Percentiles rank a stretch among this genome's conserved stretches.
These are phyloP conservation scores for Gortyna flavago DNA, from an alignment of 2,888 invertebrate genomes.

Conservation along the genomic window DNA sequence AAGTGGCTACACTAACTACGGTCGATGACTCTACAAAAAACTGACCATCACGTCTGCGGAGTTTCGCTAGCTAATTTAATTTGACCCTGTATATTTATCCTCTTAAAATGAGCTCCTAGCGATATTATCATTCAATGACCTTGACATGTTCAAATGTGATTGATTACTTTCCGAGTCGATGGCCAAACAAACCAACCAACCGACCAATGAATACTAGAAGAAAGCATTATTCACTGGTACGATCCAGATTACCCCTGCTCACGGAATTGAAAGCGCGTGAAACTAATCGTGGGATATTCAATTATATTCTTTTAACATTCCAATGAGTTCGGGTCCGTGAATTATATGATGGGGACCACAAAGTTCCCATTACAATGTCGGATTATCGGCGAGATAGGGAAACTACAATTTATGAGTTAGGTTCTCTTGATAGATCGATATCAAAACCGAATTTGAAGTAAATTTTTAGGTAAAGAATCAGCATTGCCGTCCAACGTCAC, in stretches of 20 bases:
- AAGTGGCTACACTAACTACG: neutral
- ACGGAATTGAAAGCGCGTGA: constrained; percentile 63
- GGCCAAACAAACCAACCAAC: too few species aligned
- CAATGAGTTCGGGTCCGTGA: constrained; percentile 71
- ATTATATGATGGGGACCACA: constrained; percentile 67
- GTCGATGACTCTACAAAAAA: neutral
- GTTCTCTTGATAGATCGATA: constrained; percentile 32
- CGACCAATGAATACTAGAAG: constrained; percentile 31
- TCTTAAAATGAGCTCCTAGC: constrained; percentile 4
- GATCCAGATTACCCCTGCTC: constrained; percentile 44
- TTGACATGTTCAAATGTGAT: constrained; percentile 38
- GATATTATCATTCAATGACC: constrained; percentile 29
- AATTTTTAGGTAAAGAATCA: neutral
- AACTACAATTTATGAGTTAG: constrained; percentile 60
- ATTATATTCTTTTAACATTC: constrained; percentile 77
- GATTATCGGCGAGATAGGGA: constrained; percentile 65
- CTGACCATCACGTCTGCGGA: neutral
- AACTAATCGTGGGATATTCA: constrained; percentile 66
- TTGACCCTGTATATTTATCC: neutral
- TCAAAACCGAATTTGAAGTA: constrained; percentile 40
- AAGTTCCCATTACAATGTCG: constrained; percentile 68
- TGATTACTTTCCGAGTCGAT: constrained; percentile 28
- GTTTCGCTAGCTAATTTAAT: neutral
- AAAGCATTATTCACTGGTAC: constrained; percentile 48
- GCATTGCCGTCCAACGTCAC: neutral